Evolutionary conservation across 1,140 invertebrate genomes (phyloP), one percentile per base, ranked within the genome.

Genomic region (Pseudachorutes palmiensis): DNA sequence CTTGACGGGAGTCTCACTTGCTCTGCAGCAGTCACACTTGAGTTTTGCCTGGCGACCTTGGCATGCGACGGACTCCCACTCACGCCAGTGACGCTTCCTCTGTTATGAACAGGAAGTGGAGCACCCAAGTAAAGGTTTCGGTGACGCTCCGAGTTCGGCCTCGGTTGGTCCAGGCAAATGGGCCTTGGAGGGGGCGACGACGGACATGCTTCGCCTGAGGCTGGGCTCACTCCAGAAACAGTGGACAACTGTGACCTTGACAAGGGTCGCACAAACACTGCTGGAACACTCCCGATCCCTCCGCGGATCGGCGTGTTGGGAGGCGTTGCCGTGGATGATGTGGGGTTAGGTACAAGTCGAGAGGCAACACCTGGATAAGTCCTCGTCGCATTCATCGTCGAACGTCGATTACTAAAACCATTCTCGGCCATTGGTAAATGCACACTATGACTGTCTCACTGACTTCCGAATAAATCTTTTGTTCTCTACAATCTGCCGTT

Each of bases 201-300:
- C 12, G 74, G 74, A 64, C 75, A 45, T 65, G 68, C 77, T 75
- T 41, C 75, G 75, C 32, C 71, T 75, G 65, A 75, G 75, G 75
- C 75, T 66, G 75, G 76, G 33, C 71, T 72, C 12, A 74, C 76
- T 59, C 74, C 75, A 62, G 75, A 9, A 45, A 70, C 59, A 1
- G 72, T 65, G 16, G 72, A 58, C 45, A 72, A 49, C 45, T 73
- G 72, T 31, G 70, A 73, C 16, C 70, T 63, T 41, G 70, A 67
- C 26, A 72, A 45, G 1, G 72, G 74, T 62, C 73, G 14, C 31
- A 68, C 68, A 26, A 68, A 69, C 48, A 72, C 65, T 24, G 72
- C 31, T 41, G 67, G 68, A 24, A 68, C 70, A 65, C 64, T 74
- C 70, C 33, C 73, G 24, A 24, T 36, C 16, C 22, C 33, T 12